Evolutionary conservation across 2,888 invertebrate genomes (phyloP).

Genomic region (Mythimna impura): DNA sequence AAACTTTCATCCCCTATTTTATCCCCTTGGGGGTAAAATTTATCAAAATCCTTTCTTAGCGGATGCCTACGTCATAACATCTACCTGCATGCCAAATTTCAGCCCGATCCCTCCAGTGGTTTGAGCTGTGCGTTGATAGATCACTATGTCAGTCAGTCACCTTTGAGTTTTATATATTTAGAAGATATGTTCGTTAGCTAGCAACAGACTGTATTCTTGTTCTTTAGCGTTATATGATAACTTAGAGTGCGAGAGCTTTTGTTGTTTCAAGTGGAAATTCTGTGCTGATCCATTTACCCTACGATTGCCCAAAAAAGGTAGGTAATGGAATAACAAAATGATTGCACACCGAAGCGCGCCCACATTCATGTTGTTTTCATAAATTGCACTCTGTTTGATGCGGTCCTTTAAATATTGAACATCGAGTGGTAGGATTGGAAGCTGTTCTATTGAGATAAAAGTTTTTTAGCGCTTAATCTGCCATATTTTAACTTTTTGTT

Average conservation of each 20-base stretch:
- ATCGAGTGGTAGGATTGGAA: conserved; percentile 49
- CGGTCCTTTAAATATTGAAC: conserved; percentile 69
- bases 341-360: conserved; percentile 49
- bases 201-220: not conserved
- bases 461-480: conserved; percentile 46
- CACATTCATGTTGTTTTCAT: conserved; percentile 67
- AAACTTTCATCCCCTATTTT: too few relatives aligned
- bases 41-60: too few relatives aligned
- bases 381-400: conserved; percentile 75
- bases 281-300: conserved; percentile 19
- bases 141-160: too few relatives aligned
- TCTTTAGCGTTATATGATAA: too few relatives aligned
- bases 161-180: too few relatives aligned
- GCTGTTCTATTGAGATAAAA: conserved; percentile 49
- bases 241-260: not conserved
- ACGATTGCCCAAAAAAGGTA: conserved; percentile 65
- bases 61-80: too few relatives aligned
- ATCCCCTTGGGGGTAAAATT: too few relatives aligned
- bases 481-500: too few relatives aligned
- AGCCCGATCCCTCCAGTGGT: too few relatives aligned
- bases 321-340: conserved; percentile 74
- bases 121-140: too few relatives aligned
- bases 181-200: too few relatives aligned
- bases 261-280: conserved; percentile 28
- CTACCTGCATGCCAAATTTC: too few relatives aligned